Conservation (phyloP, 2,888 invertebrate species). For the Leucania comma region DNA sequence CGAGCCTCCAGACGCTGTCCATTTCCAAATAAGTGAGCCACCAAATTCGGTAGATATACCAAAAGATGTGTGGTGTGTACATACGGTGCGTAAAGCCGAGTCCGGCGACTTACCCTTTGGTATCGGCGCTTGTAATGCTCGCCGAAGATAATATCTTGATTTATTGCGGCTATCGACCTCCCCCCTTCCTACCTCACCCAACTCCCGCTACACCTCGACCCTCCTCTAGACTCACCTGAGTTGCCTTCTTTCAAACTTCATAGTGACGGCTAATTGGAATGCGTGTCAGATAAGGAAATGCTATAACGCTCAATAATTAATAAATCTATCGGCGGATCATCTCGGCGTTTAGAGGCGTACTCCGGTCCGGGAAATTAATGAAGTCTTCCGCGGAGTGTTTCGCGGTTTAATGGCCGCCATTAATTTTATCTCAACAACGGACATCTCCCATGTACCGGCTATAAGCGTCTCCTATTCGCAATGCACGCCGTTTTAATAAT, state of each 20-base stretch:
- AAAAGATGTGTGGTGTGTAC: slow-evolving; percentile 45
- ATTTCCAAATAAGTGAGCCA: background rate
- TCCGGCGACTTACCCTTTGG: slow-evolving; percentile 82
- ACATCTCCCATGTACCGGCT: slow-evolving; percentile 67
- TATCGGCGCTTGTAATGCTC: slow-evolving; percentile 83
- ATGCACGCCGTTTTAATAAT: slow-evolving; percentile 71
- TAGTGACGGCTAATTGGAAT: slow-evolving; percentile 60
- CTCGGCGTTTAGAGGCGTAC: slow-evolving; percentile 85
- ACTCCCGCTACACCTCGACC: slow-evolving; percentile 38
- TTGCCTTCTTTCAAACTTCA: slow-evolving; percentile 61
- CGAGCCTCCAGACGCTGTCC: too few species aligned
- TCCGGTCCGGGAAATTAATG: slow-evolving; percentile 87
- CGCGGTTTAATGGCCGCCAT: slow-evolving; percentile 87
- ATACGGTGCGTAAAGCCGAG: slow-evolving; percentile 63
- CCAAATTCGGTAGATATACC: slow-evolving; percentile 38
- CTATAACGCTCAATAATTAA: slow-evolving; percentile 83
- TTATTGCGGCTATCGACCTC: slow-evolving; percentile 85
- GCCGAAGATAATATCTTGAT: slow-evolving; percentile 88
- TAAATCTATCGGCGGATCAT: slow-evolving; percentile 86
- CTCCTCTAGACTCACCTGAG: slow-evolving; percentile 71
- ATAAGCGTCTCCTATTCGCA: slow-evolving; percentile 68
- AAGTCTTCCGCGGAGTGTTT: slow-evolving; percentile 88
- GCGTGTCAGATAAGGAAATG: slow-evolving; percentile 69
- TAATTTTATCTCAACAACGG: slow-evolving; percentile 88
- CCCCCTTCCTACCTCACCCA: slow-evolving; percentile 58